These are phyloP conservation scores for Myiozetetes cayanensis DNA, from an alignment of 2,113 vertebrate genomes.

Conservation along the genomic window DNA sequence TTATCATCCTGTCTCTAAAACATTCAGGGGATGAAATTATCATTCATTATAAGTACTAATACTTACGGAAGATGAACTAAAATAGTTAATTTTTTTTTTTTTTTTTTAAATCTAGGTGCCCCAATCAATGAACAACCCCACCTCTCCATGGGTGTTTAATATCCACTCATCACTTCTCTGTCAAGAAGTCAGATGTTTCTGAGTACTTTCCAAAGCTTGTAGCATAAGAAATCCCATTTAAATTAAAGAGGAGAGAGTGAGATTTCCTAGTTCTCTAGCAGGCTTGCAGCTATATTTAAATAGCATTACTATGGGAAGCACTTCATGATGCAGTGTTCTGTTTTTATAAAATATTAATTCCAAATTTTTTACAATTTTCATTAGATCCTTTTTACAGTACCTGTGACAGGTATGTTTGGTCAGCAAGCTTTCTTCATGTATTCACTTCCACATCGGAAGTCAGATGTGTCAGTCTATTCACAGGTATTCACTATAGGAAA, in stretches of 20 bases:
- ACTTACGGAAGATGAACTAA: conserved; percentile 39
- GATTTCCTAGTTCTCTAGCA: neutral
- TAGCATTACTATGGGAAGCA: neutral
- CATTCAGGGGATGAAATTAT: conserved; percentile 51
- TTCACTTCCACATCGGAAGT: neutral
- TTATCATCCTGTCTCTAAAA: conserved; percentile 63
- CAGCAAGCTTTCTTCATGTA: neutral
- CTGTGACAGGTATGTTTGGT: neutral
- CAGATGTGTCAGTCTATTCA: neutral
- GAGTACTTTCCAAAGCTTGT: neutral
- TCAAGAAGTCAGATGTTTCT: neutral
- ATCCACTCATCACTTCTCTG: neutral
- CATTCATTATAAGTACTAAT: conserved; percentile 34
- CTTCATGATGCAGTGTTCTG: neutral
- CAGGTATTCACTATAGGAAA: neutral
- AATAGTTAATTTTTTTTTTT: conserved; percentile 10
- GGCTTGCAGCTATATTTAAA: conserved; percentile 21
- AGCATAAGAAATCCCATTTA: conserved; percentile 4
- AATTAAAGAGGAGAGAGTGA: conserved; percentile 6
- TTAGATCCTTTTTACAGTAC: neutral
- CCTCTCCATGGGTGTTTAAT: conserved; percentile 17
- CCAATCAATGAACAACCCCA: conserved; percentile 2
- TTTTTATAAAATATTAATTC: conserved; percentile 6
- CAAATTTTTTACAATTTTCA: neutral
- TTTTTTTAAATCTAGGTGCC: neutral